Evolutionary conservation across 2,888 invertebrate genomes (phyloP), one percentile per base, ranked within the genome.

Genomic region (Cabera pusaria): DNA sequence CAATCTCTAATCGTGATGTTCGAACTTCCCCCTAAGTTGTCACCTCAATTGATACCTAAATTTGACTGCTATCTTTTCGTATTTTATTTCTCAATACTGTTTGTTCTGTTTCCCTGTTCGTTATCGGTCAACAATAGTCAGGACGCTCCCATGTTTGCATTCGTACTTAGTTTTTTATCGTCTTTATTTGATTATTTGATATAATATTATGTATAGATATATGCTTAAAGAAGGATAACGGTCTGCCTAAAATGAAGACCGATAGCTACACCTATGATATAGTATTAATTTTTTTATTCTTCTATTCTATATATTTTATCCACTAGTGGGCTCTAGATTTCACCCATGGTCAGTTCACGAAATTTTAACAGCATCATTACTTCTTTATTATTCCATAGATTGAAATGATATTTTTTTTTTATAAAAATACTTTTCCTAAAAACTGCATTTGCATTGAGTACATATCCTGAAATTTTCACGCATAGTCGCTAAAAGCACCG

Each of bases 61-160:
- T 16, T 19, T 6, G n/a, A n/a, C n/a, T n/a, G n/a, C n/a, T 4
- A 29, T 16, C 27, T 11, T 17, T 14, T 7, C 11, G 17, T 29
- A 33, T 25, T 33, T 12, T 52, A 42, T 49, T 31, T 42, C 38
- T 44, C 52, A 45, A 39, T 46, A 42, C 42, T 38, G 39, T 58
- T 50, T 50, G 38, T 38, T 45, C 41, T 36, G 40, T 39, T 49
- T 49, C 52, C 53, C 24, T 44, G 46, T 56, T n/a, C 7, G 35
- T 52, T 52, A 67, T 65, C 65, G 64, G 64, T 65, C 67, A 62
- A 63, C 63, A 65, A 65, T 61, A 54, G 55, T 52, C 47, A 42
- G 55, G 67, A 54, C 59, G 51, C 65, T 52, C 58, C 62, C 48
- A 48, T 64, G 61, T 68, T 65, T 57, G 47, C 38, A 32, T 49